Evolutionary conservation across 2,888 invertebrate genomes (phyloP).

Genomic region (Chironomus riparius): DNA sequence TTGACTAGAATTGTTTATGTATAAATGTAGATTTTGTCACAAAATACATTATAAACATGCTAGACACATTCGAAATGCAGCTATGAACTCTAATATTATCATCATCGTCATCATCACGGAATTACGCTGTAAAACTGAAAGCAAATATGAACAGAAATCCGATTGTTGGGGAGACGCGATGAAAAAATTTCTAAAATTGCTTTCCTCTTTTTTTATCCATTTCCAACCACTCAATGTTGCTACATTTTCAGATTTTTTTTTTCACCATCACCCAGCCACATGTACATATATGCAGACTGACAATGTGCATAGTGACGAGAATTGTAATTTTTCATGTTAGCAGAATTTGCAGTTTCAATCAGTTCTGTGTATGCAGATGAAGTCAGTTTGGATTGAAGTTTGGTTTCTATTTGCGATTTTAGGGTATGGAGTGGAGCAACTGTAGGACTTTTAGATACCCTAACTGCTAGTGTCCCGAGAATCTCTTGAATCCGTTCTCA

Average conservation of each 20-base stretch:
- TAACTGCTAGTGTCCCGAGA: too few species aligned
- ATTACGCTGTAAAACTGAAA: background rate
- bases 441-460: too few species aligned
- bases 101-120: background rate
- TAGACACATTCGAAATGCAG: too few species aligned
- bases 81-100: too few species aligned
- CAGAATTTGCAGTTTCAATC: background rate
- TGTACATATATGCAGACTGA: background rate
- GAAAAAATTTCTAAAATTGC: background rate
- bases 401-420: too few species aligned
- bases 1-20: too few species aligned
- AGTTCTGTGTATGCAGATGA: background rate
- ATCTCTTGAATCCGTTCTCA: too few species aligned
- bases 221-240: background rate
- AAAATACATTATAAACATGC: too few species aligned
- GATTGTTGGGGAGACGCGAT: background rate
- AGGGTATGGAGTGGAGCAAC: too few species aligned
- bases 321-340: background rate
- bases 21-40: too few species aligned
- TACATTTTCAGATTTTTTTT: background rate
- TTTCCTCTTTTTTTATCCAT: background rate
- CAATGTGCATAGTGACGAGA: background rate
- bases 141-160: slow-evolving; percentile 1
- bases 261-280: too few species aligned
- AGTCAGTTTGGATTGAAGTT: background rate